Conservation (phyloP, 2,888 invertebrate species). For the Nomada fabriciana region DNA sequence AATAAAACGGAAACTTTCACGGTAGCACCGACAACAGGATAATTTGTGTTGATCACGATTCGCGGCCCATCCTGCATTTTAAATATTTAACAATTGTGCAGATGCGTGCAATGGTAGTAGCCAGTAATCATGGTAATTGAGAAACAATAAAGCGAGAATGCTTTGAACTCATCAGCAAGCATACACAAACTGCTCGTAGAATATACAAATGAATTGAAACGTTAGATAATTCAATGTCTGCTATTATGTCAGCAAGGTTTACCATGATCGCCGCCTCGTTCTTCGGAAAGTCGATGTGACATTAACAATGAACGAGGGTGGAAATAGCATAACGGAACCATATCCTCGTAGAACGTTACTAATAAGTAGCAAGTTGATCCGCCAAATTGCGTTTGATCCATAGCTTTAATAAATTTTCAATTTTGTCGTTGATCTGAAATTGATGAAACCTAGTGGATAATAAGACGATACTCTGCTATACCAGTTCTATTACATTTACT, state of each 20-base stretch:
- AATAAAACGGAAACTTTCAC: too few relatives aligned
- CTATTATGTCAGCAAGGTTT: conserved; percentile 23
- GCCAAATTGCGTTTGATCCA: background rate
- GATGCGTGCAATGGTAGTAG: too few relatives aligned
- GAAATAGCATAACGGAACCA: conserved; percentile 29
- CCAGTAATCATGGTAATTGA: too few relatives aligned
- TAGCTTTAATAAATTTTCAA: background rate
- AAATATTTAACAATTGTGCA: too few relatives aligned
- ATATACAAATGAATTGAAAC: conserved; percentile 5
- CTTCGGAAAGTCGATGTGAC: conserved; percentile 32
- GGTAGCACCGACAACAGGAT: too few relatives aligned
- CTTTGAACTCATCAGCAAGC: too few relatives aligned
- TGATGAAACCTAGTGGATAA: background rate
- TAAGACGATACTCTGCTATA: background rate
- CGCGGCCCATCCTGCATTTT: too few relatives aligned
- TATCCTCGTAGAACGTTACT: background rate
- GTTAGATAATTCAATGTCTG: background rate
- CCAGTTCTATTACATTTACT: too few relatives aligned
- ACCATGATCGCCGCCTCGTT: conserved; percentile 30
- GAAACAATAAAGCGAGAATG: too few relatives aligned
- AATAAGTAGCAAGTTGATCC: background rate
- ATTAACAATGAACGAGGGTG: conserved; percentile 37
- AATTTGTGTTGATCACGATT: too few relatives aligned
- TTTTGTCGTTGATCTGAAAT: background rate
- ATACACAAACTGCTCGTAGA: too few relatives aligned